phyloP scores from a whole-genome alignment of 1,140 invertebrate species.

The Chlorops oryzae region DNA sequence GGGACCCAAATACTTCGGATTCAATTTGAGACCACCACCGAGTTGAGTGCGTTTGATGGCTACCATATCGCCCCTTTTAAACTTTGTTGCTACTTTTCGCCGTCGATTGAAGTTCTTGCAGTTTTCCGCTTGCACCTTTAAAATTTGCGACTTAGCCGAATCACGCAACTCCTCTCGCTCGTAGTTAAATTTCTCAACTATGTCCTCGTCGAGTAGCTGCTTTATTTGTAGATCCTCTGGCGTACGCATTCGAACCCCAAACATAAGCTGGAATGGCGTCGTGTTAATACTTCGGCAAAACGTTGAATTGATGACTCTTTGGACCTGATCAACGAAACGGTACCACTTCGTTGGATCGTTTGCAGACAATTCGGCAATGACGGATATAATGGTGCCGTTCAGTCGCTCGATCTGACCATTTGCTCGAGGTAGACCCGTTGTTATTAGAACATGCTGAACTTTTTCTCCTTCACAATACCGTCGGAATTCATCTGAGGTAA shows the following conservation, averaged over 20 bases:
- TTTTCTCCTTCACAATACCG: constrained; percentile 17
- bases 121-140: constrained; percentile 8
- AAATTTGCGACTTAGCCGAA: constrained; percentile 7
- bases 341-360: constrained; percentile 8
- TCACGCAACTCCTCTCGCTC: constrained; percentile 1
- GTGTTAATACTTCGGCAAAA: constrained; percentile 4
- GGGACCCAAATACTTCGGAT: constrained; percentile 23
- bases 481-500: constrained; percentile 12
- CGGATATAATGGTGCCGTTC: constrained; percentile 15
- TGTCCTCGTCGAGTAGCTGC: too few relatives aligned
- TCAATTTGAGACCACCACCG: constrained; percentile 30
- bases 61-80: constrained; percentile 24
- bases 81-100: constrained; percentile 16
- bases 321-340: constrained; percentile 3
- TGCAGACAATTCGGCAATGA: not conserved
- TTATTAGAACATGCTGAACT: constrained; percentile 22
- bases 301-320: constrained; percentile 10
- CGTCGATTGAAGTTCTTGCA: not conserved
- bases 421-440: constrained; percentile 21
- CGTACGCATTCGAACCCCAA: constrained; percentile 6
- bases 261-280: constrained; percentile 9
- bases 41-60: constrained; percentile 33
- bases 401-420: constrained; percentile 29
- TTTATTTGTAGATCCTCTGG: constrained; percentile 1
- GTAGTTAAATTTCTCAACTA: too few relatives aligned